Evolutionary conservation across 2,888 invertebrate species (phyloP).

Genomic region (Steinernema hermaphroditum): DNA sequence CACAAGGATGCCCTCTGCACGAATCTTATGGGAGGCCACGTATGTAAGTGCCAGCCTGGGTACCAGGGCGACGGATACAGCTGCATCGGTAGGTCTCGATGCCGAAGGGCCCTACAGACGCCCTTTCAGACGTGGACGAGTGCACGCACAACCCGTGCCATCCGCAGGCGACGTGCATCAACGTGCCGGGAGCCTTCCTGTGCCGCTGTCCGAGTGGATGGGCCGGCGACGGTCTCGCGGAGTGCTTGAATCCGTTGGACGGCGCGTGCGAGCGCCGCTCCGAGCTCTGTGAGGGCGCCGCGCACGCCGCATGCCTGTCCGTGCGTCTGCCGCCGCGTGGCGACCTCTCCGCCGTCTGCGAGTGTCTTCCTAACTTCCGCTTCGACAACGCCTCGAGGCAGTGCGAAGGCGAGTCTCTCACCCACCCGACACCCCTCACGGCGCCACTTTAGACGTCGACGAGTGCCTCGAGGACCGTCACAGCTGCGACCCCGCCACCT

Average conservation of each 20-base stretch:
- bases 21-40: conserved; percentile 55
- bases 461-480: conserved; percentile 60
- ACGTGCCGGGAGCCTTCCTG: conserved; percentile 52
- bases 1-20: conserved; percentile 49
- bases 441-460: conserved; percentile 51
- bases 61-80: conserved; percentile 59
- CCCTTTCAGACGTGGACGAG: conserved; percentile 58
- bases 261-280: conserved; percentile 50
- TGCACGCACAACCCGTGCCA: conserved; percentile 56
- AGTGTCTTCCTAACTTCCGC: conserved; percentile 55
- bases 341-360: conserved; percentile 50
- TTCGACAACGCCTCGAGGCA: conserved; percentile 41
- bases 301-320: conserved; percentile 37
- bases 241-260: conserved; percentile 56
- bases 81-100: conserved; percentile 37
- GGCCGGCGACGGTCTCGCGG: conserved; percentile 52
- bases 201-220: conserved; percentile 61
- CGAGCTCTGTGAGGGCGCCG: conserved; percentile 46
- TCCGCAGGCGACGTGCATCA: conserved; percentile 60
- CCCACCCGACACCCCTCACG: background rate
- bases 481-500: conserved; percentile 67
- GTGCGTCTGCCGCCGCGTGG: conserved; percentile 29
- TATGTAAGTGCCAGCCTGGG: conserved; percentile 54
- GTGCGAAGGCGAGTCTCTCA: conserved; percentile 44
- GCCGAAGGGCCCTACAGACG: no score